Evolutionary conservation across 2,113 vertebrate species (phyloP), one percentile per base, ranked within the genome.

Genomic region (Suricata suricatta): DNA sequence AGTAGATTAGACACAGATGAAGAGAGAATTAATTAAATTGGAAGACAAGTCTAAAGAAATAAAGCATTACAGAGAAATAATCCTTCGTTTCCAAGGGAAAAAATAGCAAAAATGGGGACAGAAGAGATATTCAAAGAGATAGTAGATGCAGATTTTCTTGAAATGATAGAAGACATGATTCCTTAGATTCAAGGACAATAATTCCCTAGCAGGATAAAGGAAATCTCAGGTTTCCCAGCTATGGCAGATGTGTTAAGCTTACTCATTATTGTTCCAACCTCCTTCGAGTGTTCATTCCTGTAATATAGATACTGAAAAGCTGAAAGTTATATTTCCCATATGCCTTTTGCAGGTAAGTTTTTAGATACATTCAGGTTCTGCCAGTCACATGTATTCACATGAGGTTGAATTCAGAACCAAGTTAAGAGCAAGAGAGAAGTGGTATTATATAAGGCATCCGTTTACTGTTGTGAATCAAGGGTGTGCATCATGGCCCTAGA

Each of bases 381-480:
- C 89, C 79, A 95, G n/a, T 72, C 86, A 85, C 31, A 33, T 85
- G 25, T 47, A 66, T 95, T 93, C 64, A 89, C 29, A 29, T 74
- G 15, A 90, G 35, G 57, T 27, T 93, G 54, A 85, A 90, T 74
- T 72, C 44, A 80, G 52, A 97, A 93, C 64, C 44, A 72, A 31
- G 68, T 84, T 68, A 57, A 82, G 52, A 16, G 2, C 7, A 35
- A 27, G 14, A 72, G 74, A 85, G 35, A 85, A 54, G 72, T 72
- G 23, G 72, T 74, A 85, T 15, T 90, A 19, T 93, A 35, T 72
- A 64, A 88, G 41, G 23, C 31, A 81, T 74, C 15, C 27, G 35
- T 25, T 66, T 81, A 35, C 69, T 90, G 21, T 13, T 50, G 2
- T 89, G n/a, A 8, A 64, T 80, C 90, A 80, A 66, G 11, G 44